A percentile compares a stretch with the other conserved stretches of the same genome.
These are phyloP conservation scores for Falco novaeseelandiae DNA, from an alignment of 2,797 vertebrate genomes.

Conservation along the genomic window DNA sequence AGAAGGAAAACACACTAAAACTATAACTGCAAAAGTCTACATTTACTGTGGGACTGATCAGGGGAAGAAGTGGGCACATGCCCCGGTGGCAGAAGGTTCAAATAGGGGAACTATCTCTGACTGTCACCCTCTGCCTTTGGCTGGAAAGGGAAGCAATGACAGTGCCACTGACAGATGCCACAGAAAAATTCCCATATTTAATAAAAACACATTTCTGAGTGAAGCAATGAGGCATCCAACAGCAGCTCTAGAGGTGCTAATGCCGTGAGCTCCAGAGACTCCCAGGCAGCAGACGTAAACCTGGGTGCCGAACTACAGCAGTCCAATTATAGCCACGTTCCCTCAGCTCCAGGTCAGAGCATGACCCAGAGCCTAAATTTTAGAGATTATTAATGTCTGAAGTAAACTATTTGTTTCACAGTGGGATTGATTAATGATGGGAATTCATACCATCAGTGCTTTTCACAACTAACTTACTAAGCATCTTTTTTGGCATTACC, in stretches of 20 bases:
- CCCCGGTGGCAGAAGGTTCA: neutral
- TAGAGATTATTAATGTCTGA: neutral
- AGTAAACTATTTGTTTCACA: slow-evolving; percentile 5
- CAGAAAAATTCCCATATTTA: neutral
- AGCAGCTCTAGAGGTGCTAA: neutral
- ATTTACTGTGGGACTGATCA: neutral
- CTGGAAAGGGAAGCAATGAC: neutral
- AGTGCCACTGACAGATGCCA: neutral
- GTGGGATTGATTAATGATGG: neutral
- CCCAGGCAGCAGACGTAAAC: neutral
- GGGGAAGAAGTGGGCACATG: neutral
- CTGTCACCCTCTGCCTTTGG: neutral
- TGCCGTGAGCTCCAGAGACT: neutral
- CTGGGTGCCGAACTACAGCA: neutral
- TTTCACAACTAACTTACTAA: neutral
- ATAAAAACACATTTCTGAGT: neutral
- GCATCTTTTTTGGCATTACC: neutral
- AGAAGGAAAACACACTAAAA: neutral
- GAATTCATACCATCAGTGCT: neutral
- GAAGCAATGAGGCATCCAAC: neutral
- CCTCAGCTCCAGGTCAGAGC: neutral
- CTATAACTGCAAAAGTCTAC: neutral
- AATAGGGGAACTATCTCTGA: neutral
- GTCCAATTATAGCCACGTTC: neutral
- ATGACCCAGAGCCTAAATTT: neutral